Conservation (phyloP, 2,888 invertebrate genomes). For the Catocala nupta region DNA sequence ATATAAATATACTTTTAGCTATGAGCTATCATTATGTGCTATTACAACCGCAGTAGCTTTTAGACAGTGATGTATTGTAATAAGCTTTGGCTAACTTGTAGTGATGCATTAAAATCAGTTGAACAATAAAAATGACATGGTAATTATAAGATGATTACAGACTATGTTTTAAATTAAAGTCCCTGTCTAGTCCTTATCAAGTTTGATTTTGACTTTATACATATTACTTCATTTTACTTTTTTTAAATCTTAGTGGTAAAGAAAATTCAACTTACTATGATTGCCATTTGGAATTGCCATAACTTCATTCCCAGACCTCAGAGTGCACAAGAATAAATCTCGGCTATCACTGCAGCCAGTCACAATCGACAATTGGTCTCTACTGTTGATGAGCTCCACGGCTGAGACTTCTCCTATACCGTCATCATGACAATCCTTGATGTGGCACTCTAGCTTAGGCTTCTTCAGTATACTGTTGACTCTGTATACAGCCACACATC, state of each 20-base stretch:
- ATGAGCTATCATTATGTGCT: neutral
- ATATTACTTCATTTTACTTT: too few relatives aligned
- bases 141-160: too few relatives aligned
- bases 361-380: conserved; percentile 50
- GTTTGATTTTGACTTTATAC: too few relatives aligned
- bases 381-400: conserved; percentile 66
- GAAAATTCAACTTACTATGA: conserved; percentile 29
- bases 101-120: too few relatives aligned
- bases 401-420: conserved; percentile 75
- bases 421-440: conserved; percentile 69
- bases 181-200: too few relatives aligned
- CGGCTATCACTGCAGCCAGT: conserved; percentile 66
- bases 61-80: too few relatives aligned
- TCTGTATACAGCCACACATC: conserved; percentile 68
- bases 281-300: conserved; percentile 12
- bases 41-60: too few relatives aligned
- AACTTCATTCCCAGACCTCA: conserved; percentile 24
- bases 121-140: too few relatives aligned
- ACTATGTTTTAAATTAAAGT: too few relatives aligned
- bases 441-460: conserved; percentile 64
- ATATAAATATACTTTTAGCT: neutral
- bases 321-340: conserved; percentile 52
- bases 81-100: too few relatives aligned
- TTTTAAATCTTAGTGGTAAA: neutral
- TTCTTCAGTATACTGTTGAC: conserved; percentile 50